These are phyloP conservation scores for Archips xylosteana DNA, from an alignment of 2,888 invertebrate species.

Conservation along the genomic window DNA sequence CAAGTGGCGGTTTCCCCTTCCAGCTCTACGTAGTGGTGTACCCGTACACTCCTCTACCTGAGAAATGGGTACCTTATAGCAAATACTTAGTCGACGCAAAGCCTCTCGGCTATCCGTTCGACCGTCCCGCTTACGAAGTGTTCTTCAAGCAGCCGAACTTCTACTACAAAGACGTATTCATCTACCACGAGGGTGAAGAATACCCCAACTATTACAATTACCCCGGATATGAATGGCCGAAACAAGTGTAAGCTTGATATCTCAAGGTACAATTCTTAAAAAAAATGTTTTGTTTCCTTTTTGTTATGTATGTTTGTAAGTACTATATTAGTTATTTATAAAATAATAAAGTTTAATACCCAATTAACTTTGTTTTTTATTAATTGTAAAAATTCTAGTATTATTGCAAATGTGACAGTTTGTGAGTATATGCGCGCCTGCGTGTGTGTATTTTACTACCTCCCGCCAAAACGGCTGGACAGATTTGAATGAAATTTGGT, in stretches of 20 bases:
- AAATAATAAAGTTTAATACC: not conserved
- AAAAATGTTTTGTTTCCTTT: not conserved
- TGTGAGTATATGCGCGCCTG: too few relatives aligned
- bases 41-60: slow-evolving; percentile 77
- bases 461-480: not conserved
- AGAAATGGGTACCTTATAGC: slow-evolving; percentile 60
- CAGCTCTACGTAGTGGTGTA: slow-evolving; percentile 87
- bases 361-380: not conserved
- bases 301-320: not conserved
- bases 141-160: slow-evolving; percentile 85
- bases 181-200: slow-evolving; percentile 79
- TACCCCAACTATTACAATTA: slow-evolving; percentile 59
- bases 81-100: slow-evolving; percentile 75
- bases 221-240: slow-evolving; percentile 2
- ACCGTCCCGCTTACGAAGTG: slow-evolving; percentile 77
- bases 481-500: too few relatives aligned
- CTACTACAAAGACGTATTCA: slow-evolving; percentile 85
- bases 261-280: not conserved
- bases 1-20: slow-evolving; percentile 87
- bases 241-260: not conserved
- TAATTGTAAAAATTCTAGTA: not conserved
- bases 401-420: not conserved
- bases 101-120: slow-evolving; percentile 86
- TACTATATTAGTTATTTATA: not conserved
- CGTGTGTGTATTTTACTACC: too few relatives aligned